Base-by-base conservation (phyloP, 2,797 vertebrate genomes). In the Sebastes cheni region DNA sequence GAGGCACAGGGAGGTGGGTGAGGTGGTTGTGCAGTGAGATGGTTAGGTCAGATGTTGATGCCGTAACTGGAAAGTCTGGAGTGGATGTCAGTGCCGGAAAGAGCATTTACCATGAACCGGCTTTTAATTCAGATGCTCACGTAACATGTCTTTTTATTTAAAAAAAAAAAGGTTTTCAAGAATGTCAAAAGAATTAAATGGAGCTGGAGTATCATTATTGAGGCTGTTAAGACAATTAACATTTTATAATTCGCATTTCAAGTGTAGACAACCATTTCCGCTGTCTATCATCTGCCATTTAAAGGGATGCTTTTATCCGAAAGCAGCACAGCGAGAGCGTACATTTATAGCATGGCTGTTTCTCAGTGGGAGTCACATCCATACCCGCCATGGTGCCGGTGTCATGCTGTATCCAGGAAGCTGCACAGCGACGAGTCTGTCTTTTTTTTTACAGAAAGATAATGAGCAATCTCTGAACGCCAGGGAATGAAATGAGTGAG, bases 11-110 rank as follows among this genome's bases (percentile, higher is more conserved):
- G 18, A 69, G 36, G 20, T 20, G 20, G 50, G 18, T 52, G 20
- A 20, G 59, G 71, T 13, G 55, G 30, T 14, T 64, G 39, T 75
- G 36, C 64, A 46, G 4, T 65, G 62, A 52, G 62, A 72, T 23
- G 70, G 4, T 18, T 18, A 23, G 58, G 68, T 80, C 29, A 56
- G 65, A 75, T 73, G 72, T 32, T 71, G 56, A 84, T 58, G 58
- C 29, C 42, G 60, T 80, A 75, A 84, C 82, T 79, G 76, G 75
- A 13, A 67, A 75, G 54, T 75, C 32, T 75, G 64, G 54, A 69
- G 68, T 75, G 78, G 29, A 71, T n/a, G 50, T 52, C 46, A 4
- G 69, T 18, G 62, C 56, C 27, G 25, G 60, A 68, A 50, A 65
- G 23, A 76, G 58, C 67, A 25, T 64, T 84, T 59, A 81, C 56